Conservation (phyloP, 2,888 invertebrate species). For the Margaritifera margaritifera region DNA sequence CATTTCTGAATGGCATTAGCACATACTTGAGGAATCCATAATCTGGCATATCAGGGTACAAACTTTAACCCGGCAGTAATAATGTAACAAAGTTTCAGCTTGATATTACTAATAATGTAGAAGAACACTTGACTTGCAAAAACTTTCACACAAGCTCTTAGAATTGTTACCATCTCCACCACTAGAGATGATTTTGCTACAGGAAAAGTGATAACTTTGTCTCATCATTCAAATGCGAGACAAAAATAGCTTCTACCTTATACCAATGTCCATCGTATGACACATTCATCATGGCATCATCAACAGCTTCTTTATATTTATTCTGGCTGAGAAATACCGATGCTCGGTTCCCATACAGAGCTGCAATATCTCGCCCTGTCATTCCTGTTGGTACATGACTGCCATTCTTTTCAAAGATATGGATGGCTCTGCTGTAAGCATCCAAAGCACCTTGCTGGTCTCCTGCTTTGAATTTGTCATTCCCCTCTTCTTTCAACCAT, state of each 20-base stretch:
- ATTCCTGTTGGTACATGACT: constrained; percentile 5
- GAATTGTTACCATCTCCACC: too few species aligned
- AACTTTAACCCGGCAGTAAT: too few species aligned
- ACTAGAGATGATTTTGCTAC: too few species aligned
- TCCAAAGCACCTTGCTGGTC: constrained; percentile 33
- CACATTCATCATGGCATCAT: constrained; percentile 53
- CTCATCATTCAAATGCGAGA: too few species aligned
- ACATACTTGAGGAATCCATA: too few species aligned
- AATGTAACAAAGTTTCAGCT: too few species aligned
- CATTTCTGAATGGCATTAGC: too few species aligned
- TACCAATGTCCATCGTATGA: constrained; percentile 53
- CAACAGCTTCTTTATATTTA: constrained; percentile 26
- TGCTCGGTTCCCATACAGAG: constrained; percentile 53
- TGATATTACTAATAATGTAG: too few species aligned
- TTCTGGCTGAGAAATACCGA: constrained; percentile 44
- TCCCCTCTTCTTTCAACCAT: constrained; percentile 43
- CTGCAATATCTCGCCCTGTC: constrained; percentile 43
- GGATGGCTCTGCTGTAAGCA: constrained; percentile 42
- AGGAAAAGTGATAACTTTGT: too few species aligned
- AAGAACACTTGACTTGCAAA: too few species aligned
- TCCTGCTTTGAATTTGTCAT: constrained; percentile 32
- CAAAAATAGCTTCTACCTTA: constrained; percentile 35
- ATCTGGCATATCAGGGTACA: too few species aligned
- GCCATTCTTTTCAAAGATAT: constrained; percentile 11
- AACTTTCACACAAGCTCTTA: too few species aligned